Conservation (phyloP, 1,140 invertebrate species). For the Drosophila albomicans region DNA sequence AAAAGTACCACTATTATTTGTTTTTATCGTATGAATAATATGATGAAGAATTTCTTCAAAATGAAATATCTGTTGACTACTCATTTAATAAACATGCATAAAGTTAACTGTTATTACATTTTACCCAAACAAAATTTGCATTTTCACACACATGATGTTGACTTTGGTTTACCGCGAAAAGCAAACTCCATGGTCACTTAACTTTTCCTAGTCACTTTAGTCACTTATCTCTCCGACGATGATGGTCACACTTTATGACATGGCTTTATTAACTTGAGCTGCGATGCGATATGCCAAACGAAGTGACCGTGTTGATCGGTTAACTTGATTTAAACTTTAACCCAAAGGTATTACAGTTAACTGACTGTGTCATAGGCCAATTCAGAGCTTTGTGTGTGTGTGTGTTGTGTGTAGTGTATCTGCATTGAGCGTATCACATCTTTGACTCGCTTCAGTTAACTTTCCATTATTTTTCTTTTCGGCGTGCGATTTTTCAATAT, state of each 20-base stretch:
- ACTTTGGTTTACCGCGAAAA: no score
- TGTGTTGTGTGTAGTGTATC: slow-evolving; percentile 29
- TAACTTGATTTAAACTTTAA: slow-evolving; percentile 20
- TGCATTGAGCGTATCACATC: slow-evolving; percentile 31
- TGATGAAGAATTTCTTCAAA: no score
- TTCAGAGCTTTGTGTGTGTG: neutral
- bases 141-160: no score
- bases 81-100: no score
- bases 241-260: neutral
- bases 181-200: slow-evolving; percentile 2
- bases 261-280: no score
- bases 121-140: no score
- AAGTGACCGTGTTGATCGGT: no score
- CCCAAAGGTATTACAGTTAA: slow-evolving; percentile 10
- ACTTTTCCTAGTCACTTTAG: neutral
- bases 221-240: neutral
- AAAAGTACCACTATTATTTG: no score
- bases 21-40: no score
- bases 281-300: no score
- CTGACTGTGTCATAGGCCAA: slow-evolving; percentile 9
- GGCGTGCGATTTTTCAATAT: slow-evolving; percentile 78
- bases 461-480: slow-evolving; percentile 46
- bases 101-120: no score
- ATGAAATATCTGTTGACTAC: no score
- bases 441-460: slow-evolving; percentile 51